A percentile compares a stretch with the other conserved stretches of the same genome.
phyloP scores from a whole-genome alignment of 2,888 invertebrate genomes.

The Ectemnius continuus region DNA sequence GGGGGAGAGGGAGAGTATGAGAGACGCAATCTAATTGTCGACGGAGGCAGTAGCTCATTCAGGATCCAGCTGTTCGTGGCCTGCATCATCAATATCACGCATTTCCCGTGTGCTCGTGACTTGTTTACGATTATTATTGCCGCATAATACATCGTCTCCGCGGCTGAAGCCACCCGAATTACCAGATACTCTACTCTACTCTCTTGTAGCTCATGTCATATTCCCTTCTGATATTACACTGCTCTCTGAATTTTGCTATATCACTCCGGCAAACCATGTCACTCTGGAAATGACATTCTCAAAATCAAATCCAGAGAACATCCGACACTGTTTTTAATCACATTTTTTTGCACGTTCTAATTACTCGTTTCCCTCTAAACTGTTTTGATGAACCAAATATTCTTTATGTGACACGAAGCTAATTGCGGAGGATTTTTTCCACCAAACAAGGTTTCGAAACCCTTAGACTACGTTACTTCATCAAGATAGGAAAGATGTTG shows the following conservation, averaged over 20 bases:
- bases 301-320: no score
- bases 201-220: constrained; percentile 19
- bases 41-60: constrained; percentile 21
- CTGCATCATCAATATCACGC: constrained; percentile 35
- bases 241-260: constrained; percentile 8
- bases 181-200: constrained; percentile 5
- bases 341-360: no score
- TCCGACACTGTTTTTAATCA: no score
- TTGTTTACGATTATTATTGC: constrained; percentile 45
- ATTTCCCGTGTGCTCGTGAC: constrained; percentile 32
- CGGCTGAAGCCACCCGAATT: not conserved
- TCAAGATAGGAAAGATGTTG: no score
- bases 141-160: constrained; percentile 14
- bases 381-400: no score
- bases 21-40: constrained; percentile 26
- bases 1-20: not conserved
- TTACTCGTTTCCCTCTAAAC: no score
- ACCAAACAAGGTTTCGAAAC: no score
- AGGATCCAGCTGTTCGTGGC: constrained; percentile 13
- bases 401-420: no score
- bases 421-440: no score
- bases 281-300: no score
- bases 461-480: no score
- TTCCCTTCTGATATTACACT: constrained; percentile 6
- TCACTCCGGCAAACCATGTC: no score